These are phyloP conservation scores for Nomada ferruginata DNA, from an alignment of 2,888 invertebrate species.

Conservation along the genomic window DNA sequence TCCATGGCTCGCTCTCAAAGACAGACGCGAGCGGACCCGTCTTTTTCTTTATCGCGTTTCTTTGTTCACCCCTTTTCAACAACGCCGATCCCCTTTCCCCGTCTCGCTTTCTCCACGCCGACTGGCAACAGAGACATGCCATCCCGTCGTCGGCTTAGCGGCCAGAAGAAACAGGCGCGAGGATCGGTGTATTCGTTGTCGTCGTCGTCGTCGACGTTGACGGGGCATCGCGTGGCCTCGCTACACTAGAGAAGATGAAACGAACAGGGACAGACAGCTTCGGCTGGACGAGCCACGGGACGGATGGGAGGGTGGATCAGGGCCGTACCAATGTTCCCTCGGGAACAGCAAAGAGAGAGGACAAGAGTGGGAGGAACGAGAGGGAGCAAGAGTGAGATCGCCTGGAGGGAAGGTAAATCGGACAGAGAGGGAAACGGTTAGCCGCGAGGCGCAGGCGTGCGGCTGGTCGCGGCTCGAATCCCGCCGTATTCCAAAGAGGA, in stretches of 20 bases:
- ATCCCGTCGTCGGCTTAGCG: conserved; percentile 28
- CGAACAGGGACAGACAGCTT: background rate
- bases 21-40: conserved; percentile 13
- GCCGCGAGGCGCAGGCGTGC: conserved; percentile 80
- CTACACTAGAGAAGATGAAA: background rate
- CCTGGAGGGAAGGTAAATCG: conserved; percentile 19
- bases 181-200: conserved; percentile 42
- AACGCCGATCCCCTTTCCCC: conserved; percentile 5
- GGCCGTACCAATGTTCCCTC: conserved; percentile 71
- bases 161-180: conserved; percentile 53
- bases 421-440: conserved; percentile 65
- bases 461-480: conserved; percentile 77
- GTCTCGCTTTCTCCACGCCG: background rate
- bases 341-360: conserved; percentile 57
- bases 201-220: conserved; percentile 26
- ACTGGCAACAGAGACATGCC: conserved; percentile 5
- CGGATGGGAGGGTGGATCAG: conserved; percentile 50
- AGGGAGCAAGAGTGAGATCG: conserved; percentile 27
- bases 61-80: conserved; percentile 30
- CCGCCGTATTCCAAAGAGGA: conserved; percentile 81
- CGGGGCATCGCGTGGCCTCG: conserved; percentile 12
- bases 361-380: conserved; percentile 36
- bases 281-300: conserved; percentile 24
- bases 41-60: conserved; percentile 26
- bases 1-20: conserved; percentile 30